Evolutionary conservation across 2,113 vertebrate species (phyloP), one percentile per base, ranked within the genome.

Genomic region (Oryzias javanicus): DNA sequence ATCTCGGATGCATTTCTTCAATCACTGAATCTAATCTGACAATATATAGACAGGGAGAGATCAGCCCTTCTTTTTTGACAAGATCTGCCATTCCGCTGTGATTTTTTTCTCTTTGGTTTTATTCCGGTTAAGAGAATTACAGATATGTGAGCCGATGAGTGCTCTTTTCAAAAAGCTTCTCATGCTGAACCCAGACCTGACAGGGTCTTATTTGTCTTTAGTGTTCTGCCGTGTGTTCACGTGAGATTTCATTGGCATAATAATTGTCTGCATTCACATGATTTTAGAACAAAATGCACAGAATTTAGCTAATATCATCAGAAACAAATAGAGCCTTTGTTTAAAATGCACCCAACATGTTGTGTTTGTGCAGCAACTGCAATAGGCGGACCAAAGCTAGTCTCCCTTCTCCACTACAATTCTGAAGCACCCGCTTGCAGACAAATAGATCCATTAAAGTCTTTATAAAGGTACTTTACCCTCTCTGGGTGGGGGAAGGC

Each of bases 201-300:
- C 3, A 58, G 53, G 40, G 55, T 17, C 29, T 14, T 13, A 47
- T 15, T 47, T 14, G 29, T 19, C 10, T 58, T 1, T 45, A 14
- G 55, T 15, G 40, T 19, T 18, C n/a, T 45, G 22, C 54, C 45
- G 12, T 29, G 25, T 17, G 8, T 62, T 72, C 42, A 40, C 14
- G 25, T 19, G 49, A 40, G 42, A 27, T 78, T 68, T 16, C 71
- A 0, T 1, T 60, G 49, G 53, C 42, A 76, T 72, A 46, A 49
- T 44, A 46, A n/a, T n/a, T 57, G 48, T 70, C 15, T 16, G 15
- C 18, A 46, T 1, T n/a, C 67, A 25, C 53, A n/a, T 27, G 62
- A 53, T 20, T 29, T 29, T 4, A 19, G 7, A 27, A 16, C 16
- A 58, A 67, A 27, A 46, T 16, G 24, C 54, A 62, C 4, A 6